phyloP scores from a whole-genome alignment of 1,140 invertebrate genomes.

The Paramacrobiotus metropolitanus region DNA sequence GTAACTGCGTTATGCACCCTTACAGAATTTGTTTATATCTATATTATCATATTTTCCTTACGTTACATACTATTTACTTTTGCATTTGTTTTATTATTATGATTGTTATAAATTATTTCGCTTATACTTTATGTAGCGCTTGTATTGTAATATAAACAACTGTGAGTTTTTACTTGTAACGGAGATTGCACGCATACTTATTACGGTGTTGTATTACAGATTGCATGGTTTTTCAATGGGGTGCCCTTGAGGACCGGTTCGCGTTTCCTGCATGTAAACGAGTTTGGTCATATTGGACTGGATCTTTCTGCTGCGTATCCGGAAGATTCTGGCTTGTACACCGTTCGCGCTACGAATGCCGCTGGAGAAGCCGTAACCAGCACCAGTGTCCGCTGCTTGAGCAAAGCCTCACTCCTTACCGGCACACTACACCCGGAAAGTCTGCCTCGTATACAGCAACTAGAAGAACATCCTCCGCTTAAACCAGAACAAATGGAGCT shows the following conservation, averaged over 20 bases:
- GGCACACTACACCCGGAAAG: slow-evolving; percentile 1
- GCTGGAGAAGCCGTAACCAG: slow-evolving; percentile 67
- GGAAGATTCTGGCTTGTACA: slow-evolving; percentile 80
- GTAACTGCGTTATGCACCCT: background rate
- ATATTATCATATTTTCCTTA: too few relatives aligned
- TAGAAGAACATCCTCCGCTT: background rate
- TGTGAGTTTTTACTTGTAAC: too few relatives aligned
- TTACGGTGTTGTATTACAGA: too few relatives aligned
- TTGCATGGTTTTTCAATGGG: slow-evolving; percentile 82
- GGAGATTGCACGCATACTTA: too few relatives aligned
- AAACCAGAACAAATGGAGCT: slow-evolving; percentile 33
- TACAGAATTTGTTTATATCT: background rate
- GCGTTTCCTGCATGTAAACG: slow-evolving; percentile 50
- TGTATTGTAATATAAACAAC: too few relatives aligned
- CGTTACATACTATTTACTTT: too few relatives aligned
- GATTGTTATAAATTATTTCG: too few relatives aligned
- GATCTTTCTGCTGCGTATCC: slow-evolving; percentile 68
- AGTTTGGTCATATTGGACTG: slow-evolving; percentile 75
- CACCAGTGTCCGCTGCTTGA: slow-evolving; percentile 50
- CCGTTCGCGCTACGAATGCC: slow-evolving; percentile 34
- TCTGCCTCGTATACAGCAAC: background rate
- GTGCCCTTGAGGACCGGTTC: slow-evolving; percentile 51
- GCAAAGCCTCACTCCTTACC: slow-evolving; percentile 12
- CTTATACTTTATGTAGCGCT: too few relatives aligned
- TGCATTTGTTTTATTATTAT: too few relatives aligned